Percentiles rank a stretch among this genome's conserved stretches.
phyloP scores from a whole-genome alignment of 2,888 invertebrate species.

The Coelinius sp. region DNA sequence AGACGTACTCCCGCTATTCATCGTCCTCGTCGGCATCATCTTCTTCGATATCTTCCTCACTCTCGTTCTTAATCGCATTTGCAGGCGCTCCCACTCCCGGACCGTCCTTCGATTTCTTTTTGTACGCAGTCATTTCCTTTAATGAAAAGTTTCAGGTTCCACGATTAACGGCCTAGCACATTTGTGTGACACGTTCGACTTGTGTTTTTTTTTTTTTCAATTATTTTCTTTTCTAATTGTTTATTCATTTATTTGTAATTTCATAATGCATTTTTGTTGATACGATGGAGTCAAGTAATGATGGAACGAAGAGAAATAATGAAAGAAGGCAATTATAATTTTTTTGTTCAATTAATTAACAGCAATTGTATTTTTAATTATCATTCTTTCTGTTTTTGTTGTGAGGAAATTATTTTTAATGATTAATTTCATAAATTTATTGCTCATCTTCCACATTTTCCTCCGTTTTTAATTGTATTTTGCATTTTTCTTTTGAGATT shows the following conservation, averaged over 20 bases:
- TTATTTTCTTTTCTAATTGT: no score
- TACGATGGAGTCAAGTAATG: slow-evolving; percentile 48
- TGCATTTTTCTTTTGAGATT: slow-evolving; percentile 25
- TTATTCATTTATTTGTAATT: slow-evolving; percentile 31
- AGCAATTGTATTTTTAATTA: slow-evolving; percentile 33
- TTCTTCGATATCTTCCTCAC: slow-evolving; percentile 77
- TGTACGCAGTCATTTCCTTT: slow-evolving; percentile 89
- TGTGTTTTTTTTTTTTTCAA: slow-evolving; percentile 32
- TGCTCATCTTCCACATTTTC: slow-evolving; percentile 20
- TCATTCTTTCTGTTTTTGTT: not conserved
- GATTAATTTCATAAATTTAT: not conserved
- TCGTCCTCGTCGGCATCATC: slow-evolving; percentile 77
- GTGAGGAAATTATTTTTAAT: not conserved
- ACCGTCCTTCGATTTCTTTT: slow-evolving; percentile 77
- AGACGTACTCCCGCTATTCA: slow-evolving; percentile 70
- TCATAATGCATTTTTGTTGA: slow-evolving; percentile 25
- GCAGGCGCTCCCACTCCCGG: slow-evolving; percentile 71
- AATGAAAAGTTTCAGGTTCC: slow-evolving; percentile 55
- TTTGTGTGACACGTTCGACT: slow-evolving; percentile 38
- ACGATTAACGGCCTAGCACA: slow-evolving; percentile 68
- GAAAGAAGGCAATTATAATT: slow-evolving; percentile 31
- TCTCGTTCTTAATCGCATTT: slow-evolving; percentile 75
- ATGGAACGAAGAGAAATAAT: slow-evolving; percentile 48
- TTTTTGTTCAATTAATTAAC: slow-evolving; percentile 24
- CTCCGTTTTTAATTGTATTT: slow-evolving; percentile 1